A percentile compares a stretch with the other conserved stretches of the same genome.
phyloP scores from a whole-genome alignment of 2,113 vertebrate genomes.

The Epinephelus moara region DNA sequence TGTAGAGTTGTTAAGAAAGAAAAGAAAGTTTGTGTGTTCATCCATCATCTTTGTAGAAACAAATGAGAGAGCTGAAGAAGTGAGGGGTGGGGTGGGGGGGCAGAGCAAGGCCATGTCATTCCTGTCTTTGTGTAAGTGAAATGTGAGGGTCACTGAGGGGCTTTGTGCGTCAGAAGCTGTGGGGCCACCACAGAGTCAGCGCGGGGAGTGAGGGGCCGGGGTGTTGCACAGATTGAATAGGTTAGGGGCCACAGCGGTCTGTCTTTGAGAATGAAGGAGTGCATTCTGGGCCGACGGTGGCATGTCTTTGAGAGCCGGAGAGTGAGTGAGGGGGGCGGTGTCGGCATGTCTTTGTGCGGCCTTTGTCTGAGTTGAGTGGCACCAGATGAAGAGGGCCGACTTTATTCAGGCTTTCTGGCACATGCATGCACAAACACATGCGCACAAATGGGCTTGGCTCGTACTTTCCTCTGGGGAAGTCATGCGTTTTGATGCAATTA shows the following conservation, averaged over 20 bases:
- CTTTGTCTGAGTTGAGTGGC: constrained; percentile 65
- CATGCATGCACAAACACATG: constrained; percentile 25
- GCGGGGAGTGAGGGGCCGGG: constrained; percentile 43
- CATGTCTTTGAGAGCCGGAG: constrained; percentile 48
- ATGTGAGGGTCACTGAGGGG: constrained; percentile 67
- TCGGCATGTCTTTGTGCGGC: constrained; percentile 62
- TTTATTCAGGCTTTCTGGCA: constrained; percentile 49
- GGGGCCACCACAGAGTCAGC: constrained; percentile 57
- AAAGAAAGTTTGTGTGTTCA: constrained; percentile 16
- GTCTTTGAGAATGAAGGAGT: constrained; percentile 55
- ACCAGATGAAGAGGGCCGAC: constrained; percentile 51
- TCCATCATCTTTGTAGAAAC: constrained; percentile 45
- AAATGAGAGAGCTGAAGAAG: constrained; percentile 19
- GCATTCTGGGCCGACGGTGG: constrained; percentile 62
- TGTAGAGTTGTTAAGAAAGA: constrained; percentile 13
- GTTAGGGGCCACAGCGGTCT: constrained; percentile 66
- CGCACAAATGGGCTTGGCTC: constrained; percentile 30
- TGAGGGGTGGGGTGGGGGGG: neutral
- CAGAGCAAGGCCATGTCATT: constrained; percentile 19
- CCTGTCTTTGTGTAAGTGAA: constrained; percentile 67
- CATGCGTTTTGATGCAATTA: constrained; percentile 76
- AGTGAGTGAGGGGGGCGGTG: constrained; percentile 30
- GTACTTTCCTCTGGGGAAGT: constrained; percentile 66
- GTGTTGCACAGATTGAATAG: constrained; percentile 63
- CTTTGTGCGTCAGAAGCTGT: constrained; percentile 61